Evolutionary conservation across 2,797 vertebrate genomes (phyloP).

Genomic region (Gobionotothen gibberifrons): DNA sequence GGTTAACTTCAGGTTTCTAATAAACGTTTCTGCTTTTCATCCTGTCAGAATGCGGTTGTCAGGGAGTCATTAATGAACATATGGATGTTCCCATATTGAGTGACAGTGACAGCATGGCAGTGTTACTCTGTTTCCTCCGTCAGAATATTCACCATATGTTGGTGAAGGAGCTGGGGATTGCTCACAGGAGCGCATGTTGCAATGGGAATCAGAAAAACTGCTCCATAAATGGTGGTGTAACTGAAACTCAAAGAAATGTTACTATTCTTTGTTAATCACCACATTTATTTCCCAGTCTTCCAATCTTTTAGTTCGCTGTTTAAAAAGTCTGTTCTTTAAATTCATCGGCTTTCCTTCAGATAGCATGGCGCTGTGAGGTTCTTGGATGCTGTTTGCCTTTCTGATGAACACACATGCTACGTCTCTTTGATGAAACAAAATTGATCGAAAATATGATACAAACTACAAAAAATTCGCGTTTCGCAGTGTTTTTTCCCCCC

Average conservation of each 20-base stretch:
- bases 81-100: constrained; percentile 4
- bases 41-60: background rate
- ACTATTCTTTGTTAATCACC: constrained; percentile 19
- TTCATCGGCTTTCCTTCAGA: constrained; percentile 19
- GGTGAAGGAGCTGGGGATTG: background rate
- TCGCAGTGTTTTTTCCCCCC: constrained; percentile 40
- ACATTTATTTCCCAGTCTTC: constrained; percentile 14
- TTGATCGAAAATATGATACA: constrained; percentile 39
- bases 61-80: constrained; percentile 2
- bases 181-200: background rate
- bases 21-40: background rate
- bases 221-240: background rate
- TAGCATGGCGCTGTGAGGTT: constrained; percentile 11
- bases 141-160: background rate
- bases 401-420: constrained; percentile 5
- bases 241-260: constrained; percentile 1
- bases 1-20: background rate
- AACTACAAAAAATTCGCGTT: constrained; percentile 9
- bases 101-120: background rate
- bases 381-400: constrained; percentile 18
- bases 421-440: constrained; percentile 36
- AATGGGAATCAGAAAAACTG: background rate
- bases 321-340: constrained; percentile 20
- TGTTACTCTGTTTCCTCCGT: constrained; percentile 3
- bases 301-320: constrained; percentile 5